phyloP scores from a whole-genome alignment of 2,113 vertebrate species.

The Rhodinocichla rosea region DNA sequence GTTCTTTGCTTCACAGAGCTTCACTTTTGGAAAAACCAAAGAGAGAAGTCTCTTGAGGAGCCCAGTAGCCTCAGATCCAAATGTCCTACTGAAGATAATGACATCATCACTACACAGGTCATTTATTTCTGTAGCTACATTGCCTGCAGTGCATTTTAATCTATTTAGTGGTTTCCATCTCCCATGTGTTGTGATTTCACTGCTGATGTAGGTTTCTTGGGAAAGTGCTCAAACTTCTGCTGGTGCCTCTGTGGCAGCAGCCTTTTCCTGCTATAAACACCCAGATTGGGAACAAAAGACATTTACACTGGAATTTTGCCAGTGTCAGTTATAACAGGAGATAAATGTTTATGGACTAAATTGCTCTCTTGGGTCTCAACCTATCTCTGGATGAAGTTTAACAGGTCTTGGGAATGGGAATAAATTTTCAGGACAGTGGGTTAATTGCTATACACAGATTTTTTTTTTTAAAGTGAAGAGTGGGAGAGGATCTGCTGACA shows the following conservation, averaged over 20 bases:
- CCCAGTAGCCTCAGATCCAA: neutral
- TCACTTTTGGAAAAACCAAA: neutral
- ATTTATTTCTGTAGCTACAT: rapidly evolving
- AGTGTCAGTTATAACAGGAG: neutral
- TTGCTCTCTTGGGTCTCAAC: neutral
- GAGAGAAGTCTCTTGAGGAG: neutral
- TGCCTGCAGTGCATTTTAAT: neutral
- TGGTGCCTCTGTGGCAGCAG: neutral
- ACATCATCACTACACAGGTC: rapidly evolving
- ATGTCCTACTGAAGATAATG: neutral
- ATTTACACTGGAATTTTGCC: neutral
- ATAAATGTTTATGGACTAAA: neutral
- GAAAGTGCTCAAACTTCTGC: neutral
- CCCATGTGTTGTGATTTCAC: neutral
- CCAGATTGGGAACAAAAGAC: neutral
- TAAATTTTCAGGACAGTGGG: neutral
- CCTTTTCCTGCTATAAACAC: neutral
- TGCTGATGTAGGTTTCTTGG: neutral
- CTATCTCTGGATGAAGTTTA: neutral
- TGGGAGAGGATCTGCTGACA: neutral
- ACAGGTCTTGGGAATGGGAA: neutral
- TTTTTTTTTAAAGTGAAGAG: no score
- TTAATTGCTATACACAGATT: neutral
- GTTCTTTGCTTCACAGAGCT: neutral
- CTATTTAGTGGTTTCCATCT: neutral